These are phyloP conservation scores for Crotalus tigris DNA, from an alignment of 2,113 vertebrate species.

Conservation along the genomic window DNA sequence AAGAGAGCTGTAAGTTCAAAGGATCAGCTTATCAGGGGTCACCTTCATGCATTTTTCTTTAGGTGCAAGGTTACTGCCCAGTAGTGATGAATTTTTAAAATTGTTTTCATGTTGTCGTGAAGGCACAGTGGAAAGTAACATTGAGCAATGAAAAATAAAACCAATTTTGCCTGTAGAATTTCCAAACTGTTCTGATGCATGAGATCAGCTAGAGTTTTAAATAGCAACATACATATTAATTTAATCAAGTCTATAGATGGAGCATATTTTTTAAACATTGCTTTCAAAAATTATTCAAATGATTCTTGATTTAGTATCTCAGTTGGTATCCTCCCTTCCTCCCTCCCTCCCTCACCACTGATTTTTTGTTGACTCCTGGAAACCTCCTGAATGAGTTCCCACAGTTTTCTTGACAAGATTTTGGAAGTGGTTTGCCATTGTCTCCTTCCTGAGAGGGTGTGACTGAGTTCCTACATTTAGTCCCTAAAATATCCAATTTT, in stretches of 20 bases:
- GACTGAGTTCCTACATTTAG: neutral
- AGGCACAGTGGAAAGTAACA: neutral
- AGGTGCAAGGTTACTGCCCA: neutral
- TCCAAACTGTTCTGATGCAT: too few relatives aligned
- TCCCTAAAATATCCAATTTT: neutral
- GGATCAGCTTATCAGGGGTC: neutral
- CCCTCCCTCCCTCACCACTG: neutral
- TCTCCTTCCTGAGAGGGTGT: neutral
- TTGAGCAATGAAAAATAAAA: neutral
- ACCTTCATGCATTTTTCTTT: neutral
- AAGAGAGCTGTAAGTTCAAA: constrained; percentile 85
- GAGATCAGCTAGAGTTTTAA: neutral
- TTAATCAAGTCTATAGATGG: neutral
- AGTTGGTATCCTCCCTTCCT: neutral
- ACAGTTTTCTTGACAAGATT: neutral
- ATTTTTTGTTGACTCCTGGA: neutral
- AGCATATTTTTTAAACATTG: neutral
- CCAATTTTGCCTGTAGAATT: neutral
- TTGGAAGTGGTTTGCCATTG: neutral
- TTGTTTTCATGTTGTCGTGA: neutral
- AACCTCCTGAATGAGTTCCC: neutral
- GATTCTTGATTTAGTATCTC: neutral
- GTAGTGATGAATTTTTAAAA: neutral
- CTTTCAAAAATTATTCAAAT: neutral
- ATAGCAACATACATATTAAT: neutral